phyloP scores from a whole-genome alignment of 2,797 vertebrate species.

The Alauda arvensis region DNA sequence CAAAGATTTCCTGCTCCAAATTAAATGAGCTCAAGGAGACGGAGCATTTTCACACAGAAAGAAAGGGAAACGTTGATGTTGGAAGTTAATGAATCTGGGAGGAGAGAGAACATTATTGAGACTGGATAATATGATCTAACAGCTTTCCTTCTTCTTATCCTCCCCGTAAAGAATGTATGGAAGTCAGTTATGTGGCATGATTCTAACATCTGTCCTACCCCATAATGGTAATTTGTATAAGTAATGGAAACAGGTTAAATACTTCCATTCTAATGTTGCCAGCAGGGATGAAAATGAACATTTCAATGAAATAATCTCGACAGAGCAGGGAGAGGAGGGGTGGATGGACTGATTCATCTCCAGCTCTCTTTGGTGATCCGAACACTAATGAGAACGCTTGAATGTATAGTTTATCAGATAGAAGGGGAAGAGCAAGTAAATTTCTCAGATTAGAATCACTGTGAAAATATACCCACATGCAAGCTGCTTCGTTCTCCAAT shows the following conservation, averaged over 20 bases:
- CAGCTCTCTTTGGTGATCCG: conserved; percentile 56
- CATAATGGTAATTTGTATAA: conserved; percentile 71
- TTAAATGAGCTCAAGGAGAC: conserved; percentile 62
- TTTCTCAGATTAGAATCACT: conserved; percentile 44
- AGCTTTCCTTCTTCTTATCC: conserved; percentile 52
- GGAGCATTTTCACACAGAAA: conserved; percentile 54
- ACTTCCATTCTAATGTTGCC: conserved; percentile 71
- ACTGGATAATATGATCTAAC: conserved; percentile 57
- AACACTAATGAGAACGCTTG: conserved; percentile 58
- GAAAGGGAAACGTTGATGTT: conserved; percentile 52
- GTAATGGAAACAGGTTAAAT: conserved; percentile 76
- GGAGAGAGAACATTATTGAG: conserved; percentile 56
- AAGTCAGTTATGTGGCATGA: conserved; percentile 60
- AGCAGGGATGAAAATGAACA: conserved; percentile 70
- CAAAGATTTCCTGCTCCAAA: conserved; percentile 67
- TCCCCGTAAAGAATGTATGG: conserved; percentile 54
- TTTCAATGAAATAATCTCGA: conserved; percentile 67
- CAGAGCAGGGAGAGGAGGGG: conserved; percentile 57
- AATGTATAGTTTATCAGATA: conserved; percentile 59
- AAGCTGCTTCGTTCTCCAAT: conserved; percentile 1
- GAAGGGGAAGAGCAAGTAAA: conserved; percentile 44
- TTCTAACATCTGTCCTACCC: conserved; percentile 71
- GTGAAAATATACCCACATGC: not conserved
- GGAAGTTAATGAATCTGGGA: conserved; percentile 65
- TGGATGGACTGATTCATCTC: conserved; percentile 56